Base-by-base conservation (phyloP, 2,113 vertebrate species). In the Diphyllodes magnificus region DNA sequence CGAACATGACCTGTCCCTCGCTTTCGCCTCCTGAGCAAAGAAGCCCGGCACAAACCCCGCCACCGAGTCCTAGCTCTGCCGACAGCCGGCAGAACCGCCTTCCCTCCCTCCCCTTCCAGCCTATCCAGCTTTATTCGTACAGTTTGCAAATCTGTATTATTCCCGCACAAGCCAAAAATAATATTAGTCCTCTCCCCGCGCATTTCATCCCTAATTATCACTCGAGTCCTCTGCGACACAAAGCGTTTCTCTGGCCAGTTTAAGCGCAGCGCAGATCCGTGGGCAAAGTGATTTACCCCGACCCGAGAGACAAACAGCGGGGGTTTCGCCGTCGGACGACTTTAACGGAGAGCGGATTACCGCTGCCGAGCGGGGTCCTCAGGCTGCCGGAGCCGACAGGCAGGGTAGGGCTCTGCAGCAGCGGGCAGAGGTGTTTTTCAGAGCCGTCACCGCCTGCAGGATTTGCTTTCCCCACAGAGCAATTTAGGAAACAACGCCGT, bases 161-260 rank as follows among this genome's bases (percentile, higher is more conserved):
- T 92, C 54, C 71, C 76, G 1, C 50, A 17, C 63, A 70, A 92
- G 95, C 94, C 95, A 96, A 95, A 93, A 94, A 95, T 92, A 95
- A 95, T 94, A 94, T 95, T 96, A 93, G 79, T 75, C 60, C 64
- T 95, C 86, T 90, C 80, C 88, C 71, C 69, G 69, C 35, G 51
- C 88, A 86, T 96, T 96, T 97, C 80, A 93, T 92, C 88, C 91
- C 80, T 77, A 96, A 93, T 96, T 97, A 94, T 97, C 92, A 47
- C 88, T 94, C 31, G 42, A 57, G 76, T 73, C 92, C 95, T 95
- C 77, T 86, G 96, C 54, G 79, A 90, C 92, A 92, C 71, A 61
- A 90, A 92, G 82, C 27, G 12, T 86, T 93, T 88, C 27, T 50
- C 54, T 35, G 54, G 50, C n/a, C 45, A 7, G 20, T 88, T 78